A percentile compares a stretch with the other conserved stretches of the same genome.
Conservation (phyloP, 2,888 invertebrate species). For the Tridacna crocea region DNA sequence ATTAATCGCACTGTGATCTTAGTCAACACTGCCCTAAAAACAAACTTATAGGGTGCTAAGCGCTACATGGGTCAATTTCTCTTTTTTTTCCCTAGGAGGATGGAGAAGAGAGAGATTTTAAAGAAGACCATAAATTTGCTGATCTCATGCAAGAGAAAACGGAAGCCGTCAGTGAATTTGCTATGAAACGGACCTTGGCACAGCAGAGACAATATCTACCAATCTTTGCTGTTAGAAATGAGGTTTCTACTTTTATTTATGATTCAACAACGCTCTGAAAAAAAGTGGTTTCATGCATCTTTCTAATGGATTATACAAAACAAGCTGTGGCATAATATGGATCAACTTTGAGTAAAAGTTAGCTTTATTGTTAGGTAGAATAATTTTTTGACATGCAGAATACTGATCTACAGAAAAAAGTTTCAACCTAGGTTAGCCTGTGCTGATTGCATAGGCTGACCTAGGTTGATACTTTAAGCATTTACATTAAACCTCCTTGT, state of each 20-base stretch:
- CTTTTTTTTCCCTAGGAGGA: slow-evolving; percentile 54
- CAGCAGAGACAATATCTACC: slow-evolving; percentile 97
- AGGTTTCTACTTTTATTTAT: slow-evolving; percentile 84
- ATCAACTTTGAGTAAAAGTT: not conserved
- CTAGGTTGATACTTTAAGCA: too few relatives aligned
- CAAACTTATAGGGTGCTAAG: too few relatives aligned
- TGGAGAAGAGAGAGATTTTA: slow-evolving; percentile 89
- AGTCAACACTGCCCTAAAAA: too few relatives aligned
- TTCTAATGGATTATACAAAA: too few relatives aligned
- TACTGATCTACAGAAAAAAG: not conserved
- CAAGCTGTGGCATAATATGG: not conserved
- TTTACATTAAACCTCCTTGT: too few relatives aligned
- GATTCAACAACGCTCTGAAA: too few relatives aligned
- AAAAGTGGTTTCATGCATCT: too few relatives aligned
- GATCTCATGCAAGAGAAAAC: slow-evolving; percentile 91
- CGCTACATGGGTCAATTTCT: too few relatives aligned
- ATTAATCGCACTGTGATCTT: too few relatives aligned
- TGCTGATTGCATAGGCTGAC: too few relatives aligned
- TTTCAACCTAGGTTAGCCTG: too few relatives aligned
- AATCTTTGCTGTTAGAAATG: slow-evolving; percentile 97
- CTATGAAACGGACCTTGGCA: slow-evolving; percentile 90
- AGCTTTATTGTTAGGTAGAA: too few relatives aligned
- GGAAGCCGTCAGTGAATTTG: slow-evolving; percentile 92
- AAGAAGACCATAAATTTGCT: slow-evolving; percentile 97
- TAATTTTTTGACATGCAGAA: not conserved